These are phyloP conservation scores for Tyrannus savana DNA, from an alignment of 2,113 vertebrate species.

Conservation along the genomic window DNA sequence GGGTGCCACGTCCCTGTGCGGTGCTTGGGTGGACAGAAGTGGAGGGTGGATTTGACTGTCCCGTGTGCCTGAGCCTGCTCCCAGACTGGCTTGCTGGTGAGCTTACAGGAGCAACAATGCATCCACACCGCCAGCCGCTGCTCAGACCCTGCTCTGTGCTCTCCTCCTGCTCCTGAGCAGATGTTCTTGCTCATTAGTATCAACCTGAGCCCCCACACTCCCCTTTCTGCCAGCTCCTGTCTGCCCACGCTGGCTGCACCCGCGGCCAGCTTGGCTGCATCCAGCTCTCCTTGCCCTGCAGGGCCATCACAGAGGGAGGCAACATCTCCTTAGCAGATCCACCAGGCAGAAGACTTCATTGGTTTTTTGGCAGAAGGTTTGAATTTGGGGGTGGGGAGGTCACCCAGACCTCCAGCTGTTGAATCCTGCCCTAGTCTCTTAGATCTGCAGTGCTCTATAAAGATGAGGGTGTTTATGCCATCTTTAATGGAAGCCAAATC, in stretches of 20 bases:
- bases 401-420: not conserved
- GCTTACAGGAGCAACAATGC: not conserved
- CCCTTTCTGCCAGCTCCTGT: not conserved
- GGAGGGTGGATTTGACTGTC: not conserved
- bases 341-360: not conserved
- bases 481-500: not conserved
- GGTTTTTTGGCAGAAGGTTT: not conserved
- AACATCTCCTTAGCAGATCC: not conserved
- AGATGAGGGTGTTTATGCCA: not conserved
- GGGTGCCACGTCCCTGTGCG: rapidly evolving
- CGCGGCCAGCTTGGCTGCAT: rapidly evolving
- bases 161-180: not conserved
- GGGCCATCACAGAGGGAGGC: rapidly evolving
- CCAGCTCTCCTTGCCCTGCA: not conserved
- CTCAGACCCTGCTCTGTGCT: not conserved
- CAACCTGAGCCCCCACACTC: not conserved
- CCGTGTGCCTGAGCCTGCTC: not conserved
- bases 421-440: not conserved
- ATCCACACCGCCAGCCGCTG: rapidly evolving
- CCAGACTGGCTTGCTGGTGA: rapidly evolving
- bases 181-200: not conserved
- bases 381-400: not conserved
- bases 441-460: not conserved
- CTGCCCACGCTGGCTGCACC: not conserved
- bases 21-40: not conserved